Conservation (phyloP, 2,888 invertebrate species). For the Deroplatys truncata region DNA sequence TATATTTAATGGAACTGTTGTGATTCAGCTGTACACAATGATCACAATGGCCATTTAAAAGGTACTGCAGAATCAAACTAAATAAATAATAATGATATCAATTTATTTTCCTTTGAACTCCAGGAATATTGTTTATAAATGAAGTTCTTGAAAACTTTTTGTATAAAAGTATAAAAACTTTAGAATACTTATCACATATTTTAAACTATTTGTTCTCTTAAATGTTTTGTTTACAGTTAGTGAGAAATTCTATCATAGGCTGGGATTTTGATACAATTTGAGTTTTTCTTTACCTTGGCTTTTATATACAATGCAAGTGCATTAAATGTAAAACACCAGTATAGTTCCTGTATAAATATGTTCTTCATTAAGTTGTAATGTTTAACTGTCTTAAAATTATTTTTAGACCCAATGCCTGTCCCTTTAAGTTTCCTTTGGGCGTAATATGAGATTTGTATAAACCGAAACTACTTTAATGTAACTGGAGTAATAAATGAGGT, state of each 20-base stretch:
- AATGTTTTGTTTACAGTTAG: background rate
- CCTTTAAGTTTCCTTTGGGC: background rate
- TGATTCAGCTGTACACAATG: background rate
- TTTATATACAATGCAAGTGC: no score
- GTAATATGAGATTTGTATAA: no score
- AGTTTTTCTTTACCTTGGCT: background rate
- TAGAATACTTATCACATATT: constrained; percentile 10
- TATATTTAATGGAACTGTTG: no score
- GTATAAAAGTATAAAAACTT: background rate
- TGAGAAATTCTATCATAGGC: background rate
- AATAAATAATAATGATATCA: background rate
- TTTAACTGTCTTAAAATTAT: background rate
- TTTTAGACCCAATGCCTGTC: background rate
- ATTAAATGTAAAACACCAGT: background rate
- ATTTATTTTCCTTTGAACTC: background rate
- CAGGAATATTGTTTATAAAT: background rate
- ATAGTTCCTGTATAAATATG: no score
- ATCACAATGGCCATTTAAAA: background rate
- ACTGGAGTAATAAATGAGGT: no score
- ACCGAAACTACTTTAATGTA: no score
- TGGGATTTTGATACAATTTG: background rate
- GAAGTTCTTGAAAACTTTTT: background rate
- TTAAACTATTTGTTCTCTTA: background rate
- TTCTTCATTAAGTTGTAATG: no score
- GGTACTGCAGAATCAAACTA: background rate